Conservation (phyloP, 64 coral and sea anemone genomes). For the Astreopora myriophthalma region DNA sequence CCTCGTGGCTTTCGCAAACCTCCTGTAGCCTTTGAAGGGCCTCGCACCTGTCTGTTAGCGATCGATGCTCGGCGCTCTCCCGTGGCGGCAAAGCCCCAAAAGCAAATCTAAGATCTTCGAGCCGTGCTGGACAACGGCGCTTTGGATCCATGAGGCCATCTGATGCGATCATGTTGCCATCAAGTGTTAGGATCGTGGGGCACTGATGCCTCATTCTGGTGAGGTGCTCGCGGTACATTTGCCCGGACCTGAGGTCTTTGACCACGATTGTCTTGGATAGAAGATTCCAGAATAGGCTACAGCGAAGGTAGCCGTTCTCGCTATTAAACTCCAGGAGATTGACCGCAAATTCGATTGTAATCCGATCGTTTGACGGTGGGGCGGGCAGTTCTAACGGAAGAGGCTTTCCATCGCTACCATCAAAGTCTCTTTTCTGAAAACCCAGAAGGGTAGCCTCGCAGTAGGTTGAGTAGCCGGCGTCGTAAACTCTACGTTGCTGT, state of each 20-base stretch:
- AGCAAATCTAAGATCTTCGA: slow-evolving; percentile 52
- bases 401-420: slow-evolving; percentile 60
- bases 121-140: slow-evolving; percentile 44
- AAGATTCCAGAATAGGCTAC: slow-evolving; percentile 79
- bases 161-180: slow-evolving; percentile 84
- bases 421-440: slow-evolving; percentile 65
- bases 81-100: slow-evolving; percentile 73
- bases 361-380: slow-evolving; percentile 66
- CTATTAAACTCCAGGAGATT: slow-evolving; percentile 82
- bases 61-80: slow-evolving; percentile 37
- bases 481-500: slow-evolving; percentile 83
- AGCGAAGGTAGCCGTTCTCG: slow-evolving; percentile 66
- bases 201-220: slow-evolving; percentile 72
- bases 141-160: slow-evolving; percentile 92
- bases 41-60: slow-evolving; percentile 8
- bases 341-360: slow-evolving; percentile 82
- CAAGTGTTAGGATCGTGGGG: slow-evolving; percentile 78
- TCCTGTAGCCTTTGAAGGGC: slow-evolving; percentile 32
- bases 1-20: slow-evolving; percentile 26
- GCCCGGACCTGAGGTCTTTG: slow-evolving; percentile 76
- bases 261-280: slow-evolving; percentile 81
- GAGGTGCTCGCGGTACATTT: slow-evolving; percentile 80
- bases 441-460: slow-evolving; percentile 78
- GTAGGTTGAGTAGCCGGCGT: slow-evolving; percentile 70
- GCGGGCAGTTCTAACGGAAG: slow-evolving; percentile 72